Conservation (phyloP, 2,888 invertebrate genomes). For the Tryphoninae sp. region DNA sequence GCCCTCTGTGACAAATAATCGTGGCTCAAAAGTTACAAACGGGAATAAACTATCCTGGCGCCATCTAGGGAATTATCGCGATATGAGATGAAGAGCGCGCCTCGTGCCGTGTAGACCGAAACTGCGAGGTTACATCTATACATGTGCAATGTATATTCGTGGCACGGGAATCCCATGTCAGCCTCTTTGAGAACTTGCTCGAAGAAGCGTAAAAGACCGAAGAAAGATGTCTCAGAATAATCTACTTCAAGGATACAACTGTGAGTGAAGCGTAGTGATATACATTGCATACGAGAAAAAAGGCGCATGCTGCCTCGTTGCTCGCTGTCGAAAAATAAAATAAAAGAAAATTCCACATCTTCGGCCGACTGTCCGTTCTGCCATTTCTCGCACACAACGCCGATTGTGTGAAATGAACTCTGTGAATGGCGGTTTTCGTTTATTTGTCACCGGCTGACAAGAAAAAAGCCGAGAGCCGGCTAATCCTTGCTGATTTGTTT, state of each 20-base stretch:
- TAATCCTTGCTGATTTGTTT: slow-evolving; percentile 68
- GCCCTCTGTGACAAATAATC: too few relatives aligned
- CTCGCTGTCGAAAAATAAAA: neutral
- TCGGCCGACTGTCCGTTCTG: slow-evolving; percentile 14
- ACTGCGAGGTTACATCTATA: neutral
- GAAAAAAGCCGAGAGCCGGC: slow-evolving; percentile 70
- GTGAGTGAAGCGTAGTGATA: slow-evolving; percentile 69
- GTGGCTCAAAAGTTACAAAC: slow-evolving; percentile 10
- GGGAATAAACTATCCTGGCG: neutral
- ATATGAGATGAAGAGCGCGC: neutral
- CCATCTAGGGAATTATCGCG: neutral
- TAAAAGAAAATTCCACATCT: slow-evolving; percentile 17
- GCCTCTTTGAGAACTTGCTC: slow-evolving; percentile 43
- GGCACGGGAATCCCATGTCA: slow-evolving; percentile 63
- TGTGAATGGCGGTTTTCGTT: slow-evolving; percentile 80
- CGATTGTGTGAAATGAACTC: slow-evolving; percentile 72
- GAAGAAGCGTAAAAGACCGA: slow-evolving; percentile 45
- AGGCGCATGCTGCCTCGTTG: neutral
- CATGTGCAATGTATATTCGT: neutral
- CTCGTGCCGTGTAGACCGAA: neutral
- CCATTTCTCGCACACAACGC: slow-evolving; percentile 31
- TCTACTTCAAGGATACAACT: slow-evolving; percentile 73
- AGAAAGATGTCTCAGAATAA: slow-evolving; percentile 74
- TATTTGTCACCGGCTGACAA: slow-evolving; percentile 72
- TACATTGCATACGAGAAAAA: slow-evolving; percentile 34